phyloP scores from a whole-genome alignment of 2,113 vertebrate genomes.

The Noturus placidus region DNA sequence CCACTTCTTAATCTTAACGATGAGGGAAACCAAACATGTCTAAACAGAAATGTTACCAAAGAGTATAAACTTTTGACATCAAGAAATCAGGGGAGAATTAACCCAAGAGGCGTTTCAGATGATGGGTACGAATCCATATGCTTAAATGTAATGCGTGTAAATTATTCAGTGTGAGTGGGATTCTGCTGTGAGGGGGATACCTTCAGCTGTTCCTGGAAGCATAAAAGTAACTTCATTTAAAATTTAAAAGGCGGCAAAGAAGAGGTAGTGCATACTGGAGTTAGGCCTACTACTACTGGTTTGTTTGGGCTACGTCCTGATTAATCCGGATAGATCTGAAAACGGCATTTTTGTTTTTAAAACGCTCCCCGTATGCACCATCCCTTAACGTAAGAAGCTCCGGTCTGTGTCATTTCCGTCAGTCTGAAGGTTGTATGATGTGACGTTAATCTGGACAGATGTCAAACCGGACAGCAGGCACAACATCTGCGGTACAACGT shows the following conservation, averaged over 20 bases:
- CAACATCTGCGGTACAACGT: no score
- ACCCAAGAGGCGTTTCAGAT: no score
- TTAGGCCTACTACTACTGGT: neutral
- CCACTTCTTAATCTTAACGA: neutral
- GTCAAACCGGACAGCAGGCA: no score
- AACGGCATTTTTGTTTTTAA: no score
- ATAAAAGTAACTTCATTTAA: neutral
- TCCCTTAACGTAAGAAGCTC: no score
- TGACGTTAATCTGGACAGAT: no score
- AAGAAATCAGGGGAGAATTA: neutral
- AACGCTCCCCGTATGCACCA: no score
- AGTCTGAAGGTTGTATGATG: no score
- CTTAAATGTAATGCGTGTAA: neutral
- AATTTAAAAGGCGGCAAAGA: neutral
- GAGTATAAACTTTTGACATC: neutral
- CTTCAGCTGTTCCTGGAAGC: neutral
- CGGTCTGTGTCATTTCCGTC: no score
- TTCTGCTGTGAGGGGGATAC: neutral
- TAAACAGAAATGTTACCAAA: neutral
- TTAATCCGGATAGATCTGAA: no score
- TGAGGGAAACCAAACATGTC: neutral
- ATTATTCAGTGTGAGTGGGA: conserved; percentile 6
- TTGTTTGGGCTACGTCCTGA: neutral
- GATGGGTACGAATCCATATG: neutral
- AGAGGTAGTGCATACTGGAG: no score